Conservation (phyloP, 2,888 invertebrate genomes). For the Hirtodrosophila alboralis region DNA sequence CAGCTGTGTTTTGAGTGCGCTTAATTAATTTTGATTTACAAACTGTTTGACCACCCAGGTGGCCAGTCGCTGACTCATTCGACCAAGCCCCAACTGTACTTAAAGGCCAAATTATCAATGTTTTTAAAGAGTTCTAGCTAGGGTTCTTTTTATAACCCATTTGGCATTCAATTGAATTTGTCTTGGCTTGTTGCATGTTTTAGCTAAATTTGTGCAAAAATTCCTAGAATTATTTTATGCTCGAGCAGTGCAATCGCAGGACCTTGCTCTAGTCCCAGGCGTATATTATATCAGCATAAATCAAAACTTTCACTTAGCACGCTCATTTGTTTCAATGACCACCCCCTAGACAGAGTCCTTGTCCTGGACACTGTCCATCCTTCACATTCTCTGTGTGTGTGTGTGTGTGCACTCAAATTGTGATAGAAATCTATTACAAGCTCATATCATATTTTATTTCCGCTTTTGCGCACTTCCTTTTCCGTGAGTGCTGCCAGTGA, state of each 20-base stretch:
- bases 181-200: constrained; percentile 54
- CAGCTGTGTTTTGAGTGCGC: constrained; percentile 42
- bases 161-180: constrained; percentile 54
- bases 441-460: constrained; percentile 80
- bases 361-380: constrained; percentile 12
- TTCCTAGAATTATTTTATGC: constrained; percentile 22
- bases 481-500: constrained; percentile 48
- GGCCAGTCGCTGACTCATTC: constrained; percentile 35
- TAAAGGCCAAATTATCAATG: neutral
- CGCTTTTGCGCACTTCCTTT: constrained; percentile 54
- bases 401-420: constrained; percentile 56
- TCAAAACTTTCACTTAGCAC: constrained; percentile 80
- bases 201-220: constrained; percentile 45
- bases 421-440: constrained; percentile 82
- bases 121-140: neutral
- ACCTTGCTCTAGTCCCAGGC: constrained; percentile 53
- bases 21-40: constrained; percentile 68
- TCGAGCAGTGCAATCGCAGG: constrained; percentile 2
- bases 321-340: constrained; percentile 80
- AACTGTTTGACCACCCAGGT: constrained; percentile 51
- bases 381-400: constrained; percentile 2
- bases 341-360: neutral
- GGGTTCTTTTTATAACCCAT: constrained; percentile 16
- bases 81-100: neutral
- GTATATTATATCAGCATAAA: constrained; percentile 78